Evolutionary conservation across 2,113 vertebrate genomes (phyloP), one percentile per base, ranked within the genome.

Genomic region (Pomatorhinus ruficollis): DNA sequence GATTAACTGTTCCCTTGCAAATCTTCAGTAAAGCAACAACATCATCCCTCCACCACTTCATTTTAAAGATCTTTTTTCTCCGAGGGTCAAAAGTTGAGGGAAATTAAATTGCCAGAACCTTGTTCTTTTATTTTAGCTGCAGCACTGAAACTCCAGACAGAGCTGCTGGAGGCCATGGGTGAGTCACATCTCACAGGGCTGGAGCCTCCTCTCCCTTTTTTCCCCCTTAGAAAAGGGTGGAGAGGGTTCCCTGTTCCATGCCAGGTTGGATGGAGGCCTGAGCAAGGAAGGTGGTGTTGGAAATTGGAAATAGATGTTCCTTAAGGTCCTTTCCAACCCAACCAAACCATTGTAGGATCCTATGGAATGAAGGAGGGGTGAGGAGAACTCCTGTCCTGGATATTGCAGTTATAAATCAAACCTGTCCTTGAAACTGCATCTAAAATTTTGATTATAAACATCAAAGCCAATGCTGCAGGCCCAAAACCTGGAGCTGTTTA

Each of bases 1-100:
- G 28, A 95, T 65, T 86, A 79, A 54, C 45, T 84, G 52, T 57
- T 70, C 69, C 60, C 40, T 82, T 76, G 57, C 35, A 89, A n/a
- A 60, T 44, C 74, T 77, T 65, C 50, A 19, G 31, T 6, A 14
- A 12, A 82, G 23, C 66, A 64, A 49, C 22, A n/a, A 37, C 12
- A 6, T 27, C 83, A 71, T 57, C 61, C 70, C 57, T 64, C 28
- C 44, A 72, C 11, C 1, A 2, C 53, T 17, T 74, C 12, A 8
- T 66, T 40, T 53, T 56, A 83, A 83, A 76, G 37, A 72, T 27
- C 5, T 72, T 83, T 72, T 83, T 72, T 49, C 40, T 80, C 8
- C 1, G 1, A 69, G 49, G 70, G 61, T 76, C 24, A 83, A 87
- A 89, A 95, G 19, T 52, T 56, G 42, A 90, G 33, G 39, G 57